phyloP scores from a whole-genome alignment of 2,888 invertebrate species.

The Ommatoiulus sabulosus region DNA sequence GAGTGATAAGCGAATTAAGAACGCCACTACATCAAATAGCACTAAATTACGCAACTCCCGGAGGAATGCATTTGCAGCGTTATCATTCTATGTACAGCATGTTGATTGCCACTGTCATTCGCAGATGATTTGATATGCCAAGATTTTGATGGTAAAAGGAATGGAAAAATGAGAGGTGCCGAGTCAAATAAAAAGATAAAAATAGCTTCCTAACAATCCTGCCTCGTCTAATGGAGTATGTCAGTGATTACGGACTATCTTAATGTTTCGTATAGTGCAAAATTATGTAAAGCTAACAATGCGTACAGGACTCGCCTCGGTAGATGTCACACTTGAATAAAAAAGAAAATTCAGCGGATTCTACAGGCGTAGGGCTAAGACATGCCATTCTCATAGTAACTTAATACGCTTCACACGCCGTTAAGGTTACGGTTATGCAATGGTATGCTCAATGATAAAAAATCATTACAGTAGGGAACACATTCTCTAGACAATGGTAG shows the following conservation, averaged over 20 bases:
- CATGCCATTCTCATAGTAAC: neutral
- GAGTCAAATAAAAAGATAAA: constrained; percentile 22
- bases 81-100: neutral
- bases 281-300: constrained; percentile 13
- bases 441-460: no score
- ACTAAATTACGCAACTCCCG: neutral
- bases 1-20: neutral
- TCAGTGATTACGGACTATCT: constrained; percentile 18
- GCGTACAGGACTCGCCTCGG: neutral
- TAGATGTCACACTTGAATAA: neutral
- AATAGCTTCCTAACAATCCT: constrained; percentile 7
- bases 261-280: constrained; percentile 5
- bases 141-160: constrained; percentile 15
- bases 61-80: neutral
- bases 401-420: neutral
- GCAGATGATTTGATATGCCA: constrained; percentile 21
- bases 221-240: neutral
- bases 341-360: constrained; percentile 22
- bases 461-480: no score
- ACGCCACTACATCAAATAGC: neutral
- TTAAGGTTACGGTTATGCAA: no score
- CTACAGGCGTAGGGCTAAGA: neutral
- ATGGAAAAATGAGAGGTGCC: neutral
- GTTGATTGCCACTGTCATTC: constrained; percentile 35
- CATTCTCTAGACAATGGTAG: no score